Percentiles rank a stretch among this genome's conserved stretches.
Evolutionary conservation across 2,113 vertebrate genomes (phyloP).

Genomic region (Progne subis): DNA sequence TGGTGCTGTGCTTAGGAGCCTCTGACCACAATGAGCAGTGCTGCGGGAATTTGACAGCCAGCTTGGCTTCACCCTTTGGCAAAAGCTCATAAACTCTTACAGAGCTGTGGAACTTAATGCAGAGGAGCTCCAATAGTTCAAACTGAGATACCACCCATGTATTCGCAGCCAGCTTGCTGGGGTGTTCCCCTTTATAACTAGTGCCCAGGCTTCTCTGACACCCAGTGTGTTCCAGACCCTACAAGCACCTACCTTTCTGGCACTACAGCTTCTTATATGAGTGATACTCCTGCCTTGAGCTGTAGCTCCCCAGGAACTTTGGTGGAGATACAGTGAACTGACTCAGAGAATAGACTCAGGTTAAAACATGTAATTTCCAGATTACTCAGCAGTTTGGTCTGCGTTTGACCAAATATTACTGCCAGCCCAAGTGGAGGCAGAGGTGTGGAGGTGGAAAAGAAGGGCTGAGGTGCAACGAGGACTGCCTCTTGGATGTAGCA

Average conservation of each 20-base stretch:
- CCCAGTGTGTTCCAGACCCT: neutral
- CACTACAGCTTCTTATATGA: neutral
- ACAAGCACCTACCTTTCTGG: neutral
- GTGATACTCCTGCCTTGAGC: neutral
- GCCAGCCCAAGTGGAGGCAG: neutral
- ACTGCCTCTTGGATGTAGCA: neutral
- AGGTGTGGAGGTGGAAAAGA: neutral
- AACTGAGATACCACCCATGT: neutral
- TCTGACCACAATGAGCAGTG: neutral
- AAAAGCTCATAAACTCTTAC: neutral
- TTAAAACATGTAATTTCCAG: neutral
- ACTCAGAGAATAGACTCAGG: neutral
- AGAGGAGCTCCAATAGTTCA: neutral
- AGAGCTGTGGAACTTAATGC: neutral
- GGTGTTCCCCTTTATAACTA: rapidly evolving
- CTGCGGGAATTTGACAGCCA: neutral
- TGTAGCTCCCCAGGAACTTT: neutral
- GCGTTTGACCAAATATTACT: neutral
- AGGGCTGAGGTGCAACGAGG: neutral
- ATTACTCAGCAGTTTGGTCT: neutral
- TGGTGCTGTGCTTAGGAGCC: neutral
- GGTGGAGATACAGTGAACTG: neutral
- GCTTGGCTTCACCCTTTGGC: neutral
- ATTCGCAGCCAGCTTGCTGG: neutral
- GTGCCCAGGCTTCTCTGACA: neutral